A percentile compares a stretch with the other conserved stretches of the same genome.
Conservation (phyloP, 2,888 invertebrate genomes). For the Laspeyria flexula region DNA sequence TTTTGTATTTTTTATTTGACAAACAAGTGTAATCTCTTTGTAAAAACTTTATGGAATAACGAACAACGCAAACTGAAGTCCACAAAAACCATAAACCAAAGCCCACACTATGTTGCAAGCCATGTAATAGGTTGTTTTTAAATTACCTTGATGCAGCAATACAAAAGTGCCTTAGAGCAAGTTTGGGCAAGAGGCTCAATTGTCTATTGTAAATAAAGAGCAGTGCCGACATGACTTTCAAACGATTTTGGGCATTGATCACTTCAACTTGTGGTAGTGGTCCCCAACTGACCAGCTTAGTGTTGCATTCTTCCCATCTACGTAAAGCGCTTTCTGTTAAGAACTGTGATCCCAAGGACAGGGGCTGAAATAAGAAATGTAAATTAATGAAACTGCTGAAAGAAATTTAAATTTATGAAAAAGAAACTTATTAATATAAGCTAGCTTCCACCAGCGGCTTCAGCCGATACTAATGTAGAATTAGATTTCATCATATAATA, state of each 20-base stretch:
- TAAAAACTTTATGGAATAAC: no score
- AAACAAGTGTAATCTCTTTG: no score
- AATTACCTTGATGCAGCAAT: conserved; percentile 91
- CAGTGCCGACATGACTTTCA: conserved; percentile 95
- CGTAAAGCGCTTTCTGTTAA: conserved; percentile 94
- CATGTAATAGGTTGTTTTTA: no score
- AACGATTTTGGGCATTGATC: conserved; percentile 96
- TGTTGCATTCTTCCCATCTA: conserved; percentile 95
- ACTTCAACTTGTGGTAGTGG: conserved; percentile 95
- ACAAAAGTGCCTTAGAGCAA: conserved; percentile 92
- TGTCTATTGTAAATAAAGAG: conserved; percentile 95
- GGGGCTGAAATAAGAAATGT: conserved; percentile 84
- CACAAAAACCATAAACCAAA: no score
- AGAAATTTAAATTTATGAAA: no score
- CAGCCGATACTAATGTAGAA: no score
- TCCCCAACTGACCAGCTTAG: conserved; percentile 95
- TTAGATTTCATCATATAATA: no score
- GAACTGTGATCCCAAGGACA: conserved; percentile 91
- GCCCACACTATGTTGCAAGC: no score
- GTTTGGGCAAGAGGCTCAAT: conserved; percentile 91
- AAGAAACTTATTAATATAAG: no score
- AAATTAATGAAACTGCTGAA: conserved; percentile 4
- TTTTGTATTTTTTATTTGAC: no score
- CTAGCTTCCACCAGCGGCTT: no score
- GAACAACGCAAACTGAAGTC: no score